Evolutionary conservation across 35 echinoderm and acorn worm species (phyloP).

Genomic region (Chiridota heheva): DNA sequence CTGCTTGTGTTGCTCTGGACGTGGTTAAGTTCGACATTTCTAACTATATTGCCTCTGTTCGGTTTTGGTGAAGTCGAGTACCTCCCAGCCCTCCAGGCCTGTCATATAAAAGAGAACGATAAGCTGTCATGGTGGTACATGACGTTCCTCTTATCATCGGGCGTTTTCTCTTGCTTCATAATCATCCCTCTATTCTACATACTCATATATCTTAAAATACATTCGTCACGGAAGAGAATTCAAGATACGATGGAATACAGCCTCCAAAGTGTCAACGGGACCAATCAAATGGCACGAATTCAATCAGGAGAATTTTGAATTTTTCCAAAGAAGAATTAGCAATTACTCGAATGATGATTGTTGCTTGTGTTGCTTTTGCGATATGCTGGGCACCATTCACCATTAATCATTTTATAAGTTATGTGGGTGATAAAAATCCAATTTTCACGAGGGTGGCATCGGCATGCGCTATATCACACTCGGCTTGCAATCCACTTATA

Average conservation of each 20-base stretch:
- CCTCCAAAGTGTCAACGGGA: slow-evolving; percentile 12
- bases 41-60: slow-evolving; percentile 14
- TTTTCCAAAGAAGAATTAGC: slow-evolving; percentile 28
- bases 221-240: slow-evolving; percentile 23
- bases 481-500: slow-evolving; percentile 45
- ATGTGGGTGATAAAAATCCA: background rate
- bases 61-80: slow-evolving; percentile 40
- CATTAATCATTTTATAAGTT: slow-evolving; percentile 14
- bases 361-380: slow-evolving; percentile 12
- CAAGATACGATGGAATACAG: slow-evolving; percentile 37
- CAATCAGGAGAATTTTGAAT: background rate
- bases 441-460: slow-evolving; percentile 6
- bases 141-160: slow-evolving; percentile 6
- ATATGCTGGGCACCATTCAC: slow-evolving; percentile 49
- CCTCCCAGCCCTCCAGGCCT: slow-evolving; percentile 5
- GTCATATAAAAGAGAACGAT: slow-evolving; percentile 29
- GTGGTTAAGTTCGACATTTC: background rate
- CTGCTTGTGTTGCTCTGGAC: background rate
- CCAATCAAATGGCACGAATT: background rate
- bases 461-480: slow-evolving; percentile 30
- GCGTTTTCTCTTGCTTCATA: slow-evolving; percentile 26
- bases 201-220: slow-evolving; percentile 22
- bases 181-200: slow-evolving; percentile 20
- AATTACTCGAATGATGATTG: slow-evolving; percentile 34
- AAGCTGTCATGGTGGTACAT: slow-evolving; percentile 38